Evolutionary conservation across 2,888 invertebrate species (phyloP), one percentile per base, ranked within the genome.

Genomic region (Drosophila barbarae): DNA sequence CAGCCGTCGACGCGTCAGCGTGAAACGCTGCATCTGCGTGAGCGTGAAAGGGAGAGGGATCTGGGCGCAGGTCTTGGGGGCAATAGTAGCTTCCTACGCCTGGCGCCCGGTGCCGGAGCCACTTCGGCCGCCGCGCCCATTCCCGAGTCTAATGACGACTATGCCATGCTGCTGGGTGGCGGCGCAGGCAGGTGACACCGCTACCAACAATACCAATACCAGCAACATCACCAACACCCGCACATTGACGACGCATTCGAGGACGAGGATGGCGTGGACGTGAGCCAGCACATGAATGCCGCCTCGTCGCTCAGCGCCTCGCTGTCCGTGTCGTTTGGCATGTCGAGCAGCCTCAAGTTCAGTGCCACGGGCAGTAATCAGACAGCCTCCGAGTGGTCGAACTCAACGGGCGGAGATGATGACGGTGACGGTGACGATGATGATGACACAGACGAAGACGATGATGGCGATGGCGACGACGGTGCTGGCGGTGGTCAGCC

Each of bases 171-270:
- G 52, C 59, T 87, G 59, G 83, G 79, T 35, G 69, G 73, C 42
- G 80, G 87, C 51, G 72, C 81, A 63, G 86, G 87, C 64, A 87
- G 87, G 87, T 87, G 87, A 87, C 87, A 87, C 69, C 87, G 83
- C 69, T 77, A 86, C 55, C 69, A 66, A 53, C 72, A 73, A 23
- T 54, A 65, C 10, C 64, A 70, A 10, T 77, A 86, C 57, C 69
- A 66, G 53, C 69, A 69, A 8, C 75, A 72, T n/a, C 60, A 72
- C n/a, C 65, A 74, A 49, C 74, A 73, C 30, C 49, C 69, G 55
- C 74, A 63, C 36, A 66, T 61, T 41, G 63, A 71, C 42, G 71
- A 84, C 60, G 71, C 57, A 35, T 51, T 76, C 44, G 82, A 79
- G 35, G 72, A 79, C 57, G 77, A 71, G 39, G 84, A 79, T 5